Evolutionary conservation across 2,113 vertebrate genomes (phyloP).

Genomic region (Scalopus aquaticus): DNA sequence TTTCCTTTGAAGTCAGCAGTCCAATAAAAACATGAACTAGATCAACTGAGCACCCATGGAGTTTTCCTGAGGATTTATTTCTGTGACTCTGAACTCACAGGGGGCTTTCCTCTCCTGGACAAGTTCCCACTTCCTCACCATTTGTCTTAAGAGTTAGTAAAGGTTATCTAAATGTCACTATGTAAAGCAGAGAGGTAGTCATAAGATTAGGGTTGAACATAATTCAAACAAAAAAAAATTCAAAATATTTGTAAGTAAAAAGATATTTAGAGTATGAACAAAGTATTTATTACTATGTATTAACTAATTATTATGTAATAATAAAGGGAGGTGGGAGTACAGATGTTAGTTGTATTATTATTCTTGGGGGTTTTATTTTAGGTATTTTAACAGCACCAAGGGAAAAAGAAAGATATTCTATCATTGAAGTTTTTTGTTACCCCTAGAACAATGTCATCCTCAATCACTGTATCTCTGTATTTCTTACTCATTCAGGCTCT

Average conservation of each 20-base stretch:
- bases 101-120: conserved; percentile 16
- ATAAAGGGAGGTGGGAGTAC: neutral
- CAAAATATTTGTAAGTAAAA: conserved; percentile 63
- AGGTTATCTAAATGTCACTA: conserved; percentile 63
- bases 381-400: neutral
- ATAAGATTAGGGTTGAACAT: conserved; percentile 48
- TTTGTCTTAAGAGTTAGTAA: conserved; percentile 50
- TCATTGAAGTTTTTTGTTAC: conserved; percentile 6
- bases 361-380: neutral
- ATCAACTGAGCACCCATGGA: conserved; percentile 50
- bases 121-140: conserved; percentile 33
- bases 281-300: neutral
- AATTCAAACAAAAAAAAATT: conserved; percentile 46
- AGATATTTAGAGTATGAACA: neutral
- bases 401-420: neutral
- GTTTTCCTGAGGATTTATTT: conserved; percentile 42
- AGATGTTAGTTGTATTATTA: neutral
- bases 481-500: neutral
- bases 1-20: conserved; percentile 68
- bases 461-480: neutral
- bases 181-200: conserved; percentile 68
- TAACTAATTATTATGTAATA: conserved; percentile 29
- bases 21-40: conserved; percentile 64
- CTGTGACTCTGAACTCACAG: conserved; percentile 10
- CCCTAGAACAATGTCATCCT: neutral